A percentile compares a stretch with the other conserved stretches of the same genome.
Conservation (phyloP, 1,140 invertebrate species). For the Sitophilus oryzae region DNA sequence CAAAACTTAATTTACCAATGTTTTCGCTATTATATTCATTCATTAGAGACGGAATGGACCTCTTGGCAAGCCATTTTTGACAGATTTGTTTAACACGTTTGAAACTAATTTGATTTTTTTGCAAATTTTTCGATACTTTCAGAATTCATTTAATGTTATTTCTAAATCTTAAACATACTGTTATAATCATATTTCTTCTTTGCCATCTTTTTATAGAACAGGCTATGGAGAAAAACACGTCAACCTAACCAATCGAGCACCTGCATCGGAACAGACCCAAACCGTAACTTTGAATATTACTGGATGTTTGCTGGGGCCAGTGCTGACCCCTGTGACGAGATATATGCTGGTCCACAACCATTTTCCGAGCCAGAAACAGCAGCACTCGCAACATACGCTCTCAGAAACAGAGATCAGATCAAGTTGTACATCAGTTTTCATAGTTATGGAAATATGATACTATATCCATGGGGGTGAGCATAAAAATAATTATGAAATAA, state of each 20-base stretch:
- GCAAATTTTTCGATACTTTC: too few species aligned
- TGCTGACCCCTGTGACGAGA: slow-evolving; percentile 56
- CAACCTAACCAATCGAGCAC: slow-evolving; percentile 30
- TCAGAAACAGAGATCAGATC: slow-evolving; percentile 30
- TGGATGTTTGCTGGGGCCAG: slow-evolving; percentile 60
- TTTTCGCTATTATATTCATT: too few species aligned
- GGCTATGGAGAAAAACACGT: slow-evolving; percentile 62
- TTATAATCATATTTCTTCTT: not conserved
- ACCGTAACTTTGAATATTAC: slow-evolving; percentile 62
- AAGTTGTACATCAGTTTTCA: slow-evolving; percentile 66
- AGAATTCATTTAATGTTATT: too few species aligned
- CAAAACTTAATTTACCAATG: too few species aligned
- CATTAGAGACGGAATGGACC: too few species aligned
- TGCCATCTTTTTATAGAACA: slow-evolving; percentile 48
- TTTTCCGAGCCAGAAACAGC: slow-evolving; percentile 73
- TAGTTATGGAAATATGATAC: slow-evolving; percentile 50
- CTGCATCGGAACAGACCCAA: slow-evolving; percentile 57
- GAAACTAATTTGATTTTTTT: too few species aligned
- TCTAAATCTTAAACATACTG: too few species aligned
- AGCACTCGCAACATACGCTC: not conserved
- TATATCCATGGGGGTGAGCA: not conserved
- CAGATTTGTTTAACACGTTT: too few species aligned
- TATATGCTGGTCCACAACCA: slow-evolving; percentile 59
- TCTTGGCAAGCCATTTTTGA: too few species aligned
- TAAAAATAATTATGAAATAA: too few species aligned